Evolutionary conservation across 2,888 invertebrate species (phyloP), one percentile per base, ranked within the genome.

Genomic region (Ormyrus pomaceus): DNA sequence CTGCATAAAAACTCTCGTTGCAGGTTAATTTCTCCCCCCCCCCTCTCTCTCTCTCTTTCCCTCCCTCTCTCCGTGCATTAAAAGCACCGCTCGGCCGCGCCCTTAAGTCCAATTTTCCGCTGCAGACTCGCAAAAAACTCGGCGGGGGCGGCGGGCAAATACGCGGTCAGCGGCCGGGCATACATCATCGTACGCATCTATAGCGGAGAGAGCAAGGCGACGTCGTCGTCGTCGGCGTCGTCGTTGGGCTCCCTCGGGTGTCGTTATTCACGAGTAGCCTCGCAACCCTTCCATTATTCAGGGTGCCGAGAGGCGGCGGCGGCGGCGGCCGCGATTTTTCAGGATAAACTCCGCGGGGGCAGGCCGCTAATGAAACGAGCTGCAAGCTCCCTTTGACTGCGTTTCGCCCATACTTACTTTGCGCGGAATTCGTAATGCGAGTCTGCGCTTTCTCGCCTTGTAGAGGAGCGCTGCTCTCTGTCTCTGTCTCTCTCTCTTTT

Each of bases 261-360:
- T 87, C 86, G 87, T 87, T 87, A 87, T 85, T 87, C 86, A 86
- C 86, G 85, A 86, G 85, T 86, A 87, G 59, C 56, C 56, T 55
- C 59, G 19, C 7, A n/a, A 34, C 65, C 19, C 50, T 62, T 19
- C 59, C 55, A 34, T 53, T 19, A 9, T 83, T 83, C 81, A 74
- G 68, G 83, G 82, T 83, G 78, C 70, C 76, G 77, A 70, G 59
- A 78, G 19, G 77, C 50, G 61, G 51, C 55, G 19, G 45, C 53
- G 77, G 75, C 80, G 82, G 82, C 68, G 74, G 34, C 34, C 70
- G 82, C 80, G 85, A 83, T 80, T 80, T 77, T 73, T 80, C 80
- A 58, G 80, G 68, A 77, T 80, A 81, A 83, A 80, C 81, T 82
- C 71, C 55, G 59, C 64, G 56, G 19, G 64, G 75, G 56, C 61